Conservation (phyloP, 2,113 vertebrate species). For the Sapayoa aenigma region DNA sequence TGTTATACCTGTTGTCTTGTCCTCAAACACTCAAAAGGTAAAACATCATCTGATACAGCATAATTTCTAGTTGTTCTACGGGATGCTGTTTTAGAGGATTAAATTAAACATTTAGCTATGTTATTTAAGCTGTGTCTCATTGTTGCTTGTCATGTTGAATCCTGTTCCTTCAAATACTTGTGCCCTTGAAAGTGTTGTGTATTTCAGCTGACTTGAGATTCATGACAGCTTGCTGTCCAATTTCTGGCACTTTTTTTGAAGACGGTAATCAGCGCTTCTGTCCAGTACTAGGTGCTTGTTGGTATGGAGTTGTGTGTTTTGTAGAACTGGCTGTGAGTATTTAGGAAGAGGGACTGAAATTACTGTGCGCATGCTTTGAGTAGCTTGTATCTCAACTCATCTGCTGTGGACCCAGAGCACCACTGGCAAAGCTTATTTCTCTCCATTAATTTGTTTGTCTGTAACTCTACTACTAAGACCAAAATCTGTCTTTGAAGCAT, state of each 20-base stretch:
- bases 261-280: neutral
- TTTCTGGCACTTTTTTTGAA: neutral
- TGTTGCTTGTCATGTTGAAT: neutral
- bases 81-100: neutral
- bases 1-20: neutral
- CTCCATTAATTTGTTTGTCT: neutral
- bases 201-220: neutral
- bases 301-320: neutral
- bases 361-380: neutral
- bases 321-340: neutral
- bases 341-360: neutral
- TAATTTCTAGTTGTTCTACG: neutral
- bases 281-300: neutral
- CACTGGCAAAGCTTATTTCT: neutral
- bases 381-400: too few species aligned
- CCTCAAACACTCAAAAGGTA: neutral
- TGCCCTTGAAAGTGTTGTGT: neutral
- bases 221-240: neutral
- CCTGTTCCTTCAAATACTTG: neutral
- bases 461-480: neutral
- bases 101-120: neutral
- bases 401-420: neutral
- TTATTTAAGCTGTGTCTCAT: neutral
- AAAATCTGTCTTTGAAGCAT: neutral
- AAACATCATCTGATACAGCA: neutral